phyloP scores from a whole-genome alignment of 37 sponge, comb jelly and placozoan species.

The Diacarnus erythraeanus region DNA sequence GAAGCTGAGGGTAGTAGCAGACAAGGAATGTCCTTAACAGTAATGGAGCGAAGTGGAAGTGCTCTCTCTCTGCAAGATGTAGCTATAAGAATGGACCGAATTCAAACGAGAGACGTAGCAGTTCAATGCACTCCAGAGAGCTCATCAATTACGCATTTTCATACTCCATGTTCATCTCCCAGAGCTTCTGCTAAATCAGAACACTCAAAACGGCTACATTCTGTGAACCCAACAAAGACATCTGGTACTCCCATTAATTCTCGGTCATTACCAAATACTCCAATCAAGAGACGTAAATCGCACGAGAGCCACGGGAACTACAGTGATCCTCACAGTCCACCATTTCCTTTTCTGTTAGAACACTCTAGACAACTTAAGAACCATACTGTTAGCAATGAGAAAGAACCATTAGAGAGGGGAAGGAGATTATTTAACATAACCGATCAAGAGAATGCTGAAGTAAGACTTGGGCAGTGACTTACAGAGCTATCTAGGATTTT shows the following conservation, averaged over 20 bases:
- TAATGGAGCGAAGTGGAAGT: background rate
- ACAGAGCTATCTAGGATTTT: too few species aligned
- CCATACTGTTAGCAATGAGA: too few species aligned
- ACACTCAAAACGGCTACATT: conserved; percentile 1
- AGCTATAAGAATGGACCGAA: background rate
- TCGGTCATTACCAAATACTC: conserved; percentile 6
- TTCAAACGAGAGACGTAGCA: conserved; percentile 9
- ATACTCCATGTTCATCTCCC: background rate
- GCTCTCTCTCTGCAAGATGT: conserved; percentile 7
- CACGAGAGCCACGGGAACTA: background rate
- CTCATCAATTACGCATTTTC: background rate
- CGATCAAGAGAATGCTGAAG: too few species aligned
- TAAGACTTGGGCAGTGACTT: too few species aligned
- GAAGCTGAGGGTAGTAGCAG: background rate
- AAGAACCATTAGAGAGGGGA: too few species aligned
- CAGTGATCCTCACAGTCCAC: background rate
- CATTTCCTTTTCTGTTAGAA: background rate
- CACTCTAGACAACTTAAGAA: background rate
- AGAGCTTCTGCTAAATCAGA: background rate
- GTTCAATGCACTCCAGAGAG: conserved; percentile 4
- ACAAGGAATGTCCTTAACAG: background rate
- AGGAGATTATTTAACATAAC: too few species aligned
- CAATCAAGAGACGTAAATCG: background rate
- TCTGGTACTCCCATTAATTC: background rate
- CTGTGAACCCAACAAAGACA: background rate